These are phyloP conservation scores for Rhogogaster chlorosoma DNA, from an alignment of 2,888 invertebrate genomes.

Conservation along the genomic window DNA sequence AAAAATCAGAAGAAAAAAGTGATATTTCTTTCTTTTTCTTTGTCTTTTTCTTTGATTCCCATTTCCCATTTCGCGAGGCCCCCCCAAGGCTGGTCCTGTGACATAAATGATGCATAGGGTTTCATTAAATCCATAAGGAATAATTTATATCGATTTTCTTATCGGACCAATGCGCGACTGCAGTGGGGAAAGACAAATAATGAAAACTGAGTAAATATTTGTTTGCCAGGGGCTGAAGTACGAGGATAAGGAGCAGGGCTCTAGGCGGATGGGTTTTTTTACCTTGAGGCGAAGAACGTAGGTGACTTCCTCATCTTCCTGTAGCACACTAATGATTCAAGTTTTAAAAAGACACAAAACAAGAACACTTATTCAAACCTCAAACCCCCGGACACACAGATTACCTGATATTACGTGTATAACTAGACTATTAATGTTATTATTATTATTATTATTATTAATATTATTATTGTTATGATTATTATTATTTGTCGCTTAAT, in stretches of 20 bases:
- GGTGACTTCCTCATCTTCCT: conserved; percentile 75
- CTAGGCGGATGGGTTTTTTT: conserved; percentile 54
- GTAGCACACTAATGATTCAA: conserved; percentile 74
- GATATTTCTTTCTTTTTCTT: too few relatives aligned
- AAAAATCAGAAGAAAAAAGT: too few relatives aligned
- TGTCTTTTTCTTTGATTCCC: neutral
- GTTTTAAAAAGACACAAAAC: conserved; percentile 51
- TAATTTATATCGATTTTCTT: neutral
- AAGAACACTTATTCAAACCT: neutral
- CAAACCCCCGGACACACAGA: neutral
- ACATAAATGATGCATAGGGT: neutral
- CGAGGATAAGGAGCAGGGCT: too few relatives aligned
- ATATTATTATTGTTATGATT: neutral
- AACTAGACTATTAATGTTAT: neutral
- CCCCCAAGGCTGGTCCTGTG: neutral
- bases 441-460: neutral
- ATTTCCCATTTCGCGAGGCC: neutral
- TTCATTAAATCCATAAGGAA: neutral
- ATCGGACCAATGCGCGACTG: neutral
- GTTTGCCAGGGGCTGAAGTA: neutral
- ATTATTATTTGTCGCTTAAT: neutral
- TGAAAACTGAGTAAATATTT: neutral
- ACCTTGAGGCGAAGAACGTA: conserved; percentile 75
- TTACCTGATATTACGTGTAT: neutral
- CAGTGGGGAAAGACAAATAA: neutral